Conservation (phyloP, 2,113 vertebrate genomes). For the Marmota monax region DNA sequence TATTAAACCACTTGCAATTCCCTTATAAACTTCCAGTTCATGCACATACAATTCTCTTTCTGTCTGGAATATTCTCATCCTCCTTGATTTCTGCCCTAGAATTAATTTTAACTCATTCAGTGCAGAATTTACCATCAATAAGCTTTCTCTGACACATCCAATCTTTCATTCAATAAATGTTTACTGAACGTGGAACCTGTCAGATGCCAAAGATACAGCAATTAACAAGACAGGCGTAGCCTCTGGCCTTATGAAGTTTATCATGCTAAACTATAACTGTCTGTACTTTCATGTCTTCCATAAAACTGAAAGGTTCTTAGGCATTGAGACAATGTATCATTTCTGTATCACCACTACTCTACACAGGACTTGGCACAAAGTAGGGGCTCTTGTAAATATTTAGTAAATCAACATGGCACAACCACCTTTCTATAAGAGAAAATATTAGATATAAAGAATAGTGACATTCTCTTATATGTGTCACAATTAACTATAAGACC, state of each 20-base stretch:
- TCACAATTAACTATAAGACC: constrained; percentile 20
- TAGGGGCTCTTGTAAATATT: constrained; percentile 23
- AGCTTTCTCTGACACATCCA: not conserved
- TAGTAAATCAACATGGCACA: constrained; percentile 28
- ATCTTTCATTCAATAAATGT: constrained; percentile 29
- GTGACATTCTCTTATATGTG: not conserved
- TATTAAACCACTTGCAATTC: constrained; percentile 21
- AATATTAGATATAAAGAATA: not conserved
- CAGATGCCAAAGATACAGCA: not conserved
- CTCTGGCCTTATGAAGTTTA: constrained; percentile 6
- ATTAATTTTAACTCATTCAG: not conserved
- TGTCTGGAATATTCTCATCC: not conserved
- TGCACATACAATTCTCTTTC: constrained; percentile 12
- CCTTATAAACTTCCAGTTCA: not conserved
- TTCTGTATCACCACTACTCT: not conserved
- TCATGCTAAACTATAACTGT: not conserved
- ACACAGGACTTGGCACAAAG: not conserved
- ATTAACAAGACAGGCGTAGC: not conserved
- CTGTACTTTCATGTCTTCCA: not conserved
- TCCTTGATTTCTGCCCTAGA: constrained; percentile 34
- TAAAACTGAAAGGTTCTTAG: not conserved
- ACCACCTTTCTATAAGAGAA: constrained; percentile 30
- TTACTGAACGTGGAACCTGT: not conserved
- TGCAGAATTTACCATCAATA: constrained; percentile 1
- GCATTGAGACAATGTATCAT: not conserved